phyloP scores from a whole-genome alignment of 2,888 invertebrate genomes.

The Chrysolina oricalcia region DNA sequence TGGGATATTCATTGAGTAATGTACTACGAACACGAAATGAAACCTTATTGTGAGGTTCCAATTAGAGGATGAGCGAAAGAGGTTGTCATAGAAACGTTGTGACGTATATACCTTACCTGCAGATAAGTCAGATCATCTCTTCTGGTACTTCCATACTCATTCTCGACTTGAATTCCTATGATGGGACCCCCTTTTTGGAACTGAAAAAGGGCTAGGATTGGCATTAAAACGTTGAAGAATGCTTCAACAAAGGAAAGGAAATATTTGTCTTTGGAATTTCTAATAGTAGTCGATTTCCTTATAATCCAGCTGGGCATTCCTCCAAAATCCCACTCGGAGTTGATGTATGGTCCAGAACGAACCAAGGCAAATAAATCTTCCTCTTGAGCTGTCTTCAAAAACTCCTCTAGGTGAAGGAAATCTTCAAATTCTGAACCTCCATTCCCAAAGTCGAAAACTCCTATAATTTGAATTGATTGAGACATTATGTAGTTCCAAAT shows the following conservation, averaged over 20 bases:
- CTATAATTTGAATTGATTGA: conserved; percentile 22
- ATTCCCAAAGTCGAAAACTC: conserved; percentile 74
- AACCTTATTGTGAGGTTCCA: too few relatives aligned
- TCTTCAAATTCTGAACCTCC: conserved; percentile 74
- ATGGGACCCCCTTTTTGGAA: conserved; percentile 87
- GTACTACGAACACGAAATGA: neutral
- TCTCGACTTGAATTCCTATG: conserved; percentile 82
- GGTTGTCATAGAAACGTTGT: neutral
- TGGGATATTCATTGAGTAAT: too few relatives aligned
- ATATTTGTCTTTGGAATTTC: conserved; percentile 30
- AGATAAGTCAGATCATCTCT: conserved; percentile 20
- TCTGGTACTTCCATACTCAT: conserved; percentile 88
- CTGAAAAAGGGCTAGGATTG: conserved; percentile 72
- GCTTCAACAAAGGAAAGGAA: conserved; percentile 47
- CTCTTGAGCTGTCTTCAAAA: conserved; percentile 82
- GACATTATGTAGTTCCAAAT: too few relatives aligned
- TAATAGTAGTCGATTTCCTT: conserved; percentile 61
- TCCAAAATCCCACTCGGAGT: conserved; percentile 87
- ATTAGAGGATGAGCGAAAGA: neutral
- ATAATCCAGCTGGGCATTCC: conserved; percentile 66
- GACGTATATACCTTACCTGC: neutral
- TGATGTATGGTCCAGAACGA: conserved; percentile 93
- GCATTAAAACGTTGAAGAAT: conserved; percentile 71
- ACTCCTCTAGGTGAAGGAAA: conserved; percentile 75
- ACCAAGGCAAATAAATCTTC: conserved; percentile 87